These are phyloP conservation scores for Drosophila pruinosa DNA, from an alignment of 1,140 invertebrate genomes.

Conservation along the genomic window DNA sequence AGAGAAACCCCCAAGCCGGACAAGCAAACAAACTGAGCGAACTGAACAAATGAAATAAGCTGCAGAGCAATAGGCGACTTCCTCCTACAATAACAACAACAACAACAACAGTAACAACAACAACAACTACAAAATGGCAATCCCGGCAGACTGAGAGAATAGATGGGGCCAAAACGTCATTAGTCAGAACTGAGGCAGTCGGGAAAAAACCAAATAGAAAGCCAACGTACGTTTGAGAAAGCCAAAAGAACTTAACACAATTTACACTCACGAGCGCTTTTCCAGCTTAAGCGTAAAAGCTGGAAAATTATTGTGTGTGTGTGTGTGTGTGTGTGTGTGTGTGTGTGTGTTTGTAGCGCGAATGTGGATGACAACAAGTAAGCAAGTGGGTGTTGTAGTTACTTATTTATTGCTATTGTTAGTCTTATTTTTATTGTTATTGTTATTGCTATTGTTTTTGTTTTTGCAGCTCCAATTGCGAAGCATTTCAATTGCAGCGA, in stretches of 20 bases:
- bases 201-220: conserved; percentile 70
- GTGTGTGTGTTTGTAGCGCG: neutral
- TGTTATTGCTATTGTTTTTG: conserved; percentile 25
- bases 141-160: conserved; percentile 11
- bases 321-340: neutral
- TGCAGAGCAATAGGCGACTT: conserved; percentile 24
- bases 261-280: conserved; percentile 77
- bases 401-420: conserved; percentile 2
- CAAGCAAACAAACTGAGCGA: conserved; percentile 14
- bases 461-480: conserved; percentile 73
- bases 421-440: conserved; percentile 1
- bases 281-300: conserved; percentile 67
- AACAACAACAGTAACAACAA: neutral
- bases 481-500: conserved; percentile 59
- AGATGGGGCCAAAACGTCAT: conserved; percentile 56
- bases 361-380: conserved; percentile 60
- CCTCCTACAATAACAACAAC: conserved; percentile 35
- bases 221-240: conserved; percentile 57
- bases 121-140: conserved; percentile 25
- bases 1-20: conserved; percentile 50
- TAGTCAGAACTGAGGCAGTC: conserved; percentile 60
- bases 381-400: conserved; percentile 63
- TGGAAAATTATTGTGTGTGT: conserved; percentile 68
- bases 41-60: conserved; percentile 25
- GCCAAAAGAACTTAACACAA: conserved; percentile 80